Conservation (phyloP, 2,113 vertebrate genomes). For the Candoia aspera region DNA sequence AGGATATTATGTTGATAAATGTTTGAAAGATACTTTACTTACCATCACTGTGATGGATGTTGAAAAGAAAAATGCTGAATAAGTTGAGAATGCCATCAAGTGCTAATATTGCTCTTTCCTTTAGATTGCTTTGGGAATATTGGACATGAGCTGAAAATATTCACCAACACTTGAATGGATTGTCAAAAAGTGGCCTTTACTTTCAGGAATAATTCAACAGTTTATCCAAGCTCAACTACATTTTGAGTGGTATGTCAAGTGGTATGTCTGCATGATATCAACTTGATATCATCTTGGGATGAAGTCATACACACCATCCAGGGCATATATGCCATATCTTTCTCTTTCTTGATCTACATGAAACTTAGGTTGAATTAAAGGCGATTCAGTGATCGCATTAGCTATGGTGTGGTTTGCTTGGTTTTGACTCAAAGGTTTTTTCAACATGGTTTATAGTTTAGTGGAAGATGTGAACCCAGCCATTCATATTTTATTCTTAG, state of each 20-base stretch:
- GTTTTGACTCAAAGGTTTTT: neutral
- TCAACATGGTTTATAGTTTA: neutral
- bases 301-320: neutral
- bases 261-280: neutral
- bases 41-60: constrained; percentile 13
- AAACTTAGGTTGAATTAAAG: neutral
- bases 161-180: neutral
- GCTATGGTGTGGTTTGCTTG: neutral
- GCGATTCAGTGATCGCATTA: neutral
- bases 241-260: neutral
- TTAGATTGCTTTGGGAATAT: neutral
- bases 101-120: constrained; percentile 39
- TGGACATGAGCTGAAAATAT: neutral
- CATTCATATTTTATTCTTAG: neutral
- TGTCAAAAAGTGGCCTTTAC: neutral
- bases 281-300: neutral
- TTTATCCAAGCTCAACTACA: neutral
- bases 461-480: neutral
- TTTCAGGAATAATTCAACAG: neutral
- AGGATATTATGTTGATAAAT: constrained; percentile 44
- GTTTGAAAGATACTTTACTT: constrained; percentile 52
- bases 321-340: neutral
- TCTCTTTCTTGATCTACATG: neutral
- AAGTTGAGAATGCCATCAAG: constrained; percentile 39
- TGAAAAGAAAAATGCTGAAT: constrained; percentile 44